Evolutionary conservation across 1,140 invertebrate species (phyloP).

Genomic region (Pissodes strobi): DNA sequence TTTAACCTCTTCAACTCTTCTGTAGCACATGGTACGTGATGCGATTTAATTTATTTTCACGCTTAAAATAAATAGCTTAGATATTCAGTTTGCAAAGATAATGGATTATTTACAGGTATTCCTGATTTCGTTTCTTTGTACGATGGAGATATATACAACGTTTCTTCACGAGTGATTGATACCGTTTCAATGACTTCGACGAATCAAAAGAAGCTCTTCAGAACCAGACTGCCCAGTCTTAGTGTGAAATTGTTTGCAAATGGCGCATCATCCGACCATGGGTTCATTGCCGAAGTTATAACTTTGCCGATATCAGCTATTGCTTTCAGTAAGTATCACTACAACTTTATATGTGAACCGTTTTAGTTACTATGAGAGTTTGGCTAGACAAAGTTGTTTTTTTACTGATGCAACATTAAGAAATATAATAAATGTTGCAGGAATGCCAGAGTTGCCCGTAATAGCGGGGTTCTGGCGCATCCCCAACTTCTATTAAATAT

Average conservation of each 20-base stretch:
- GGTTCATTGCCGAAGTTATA: slow-evolving; percentile 97
- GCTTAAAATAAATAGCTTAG: no score
- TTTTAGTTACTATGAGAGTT: no score
- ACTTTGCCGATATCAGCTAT: slow-evolving; percentile 90
- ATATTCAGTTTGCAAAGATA: no score
- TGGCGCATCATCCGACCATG: slow-evolving; percentile 88
- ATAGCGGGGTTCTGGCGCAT: no score
- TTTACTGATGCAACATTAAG: no score
- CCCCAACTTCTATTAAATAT: no score
- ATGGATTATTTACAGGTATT: slow-evolving; percentile 64
- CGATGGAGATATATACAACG: slow-evolving; percentile 92
- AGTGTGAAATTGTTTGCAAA: slow-evolving; percentile 93
- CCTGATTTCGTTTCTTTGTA: slow-evolving; percentile 86
- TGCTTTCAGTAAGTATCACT: slow-evolving; percentile 78
- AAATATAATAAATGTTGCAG: not conserved
- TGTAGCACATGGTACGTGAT: slow-evolving; percentile 45
- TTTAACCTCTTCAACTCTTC: slow-evolving; percentile 94
- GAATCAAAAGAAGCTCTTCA: slow-evolving; percentile 76
- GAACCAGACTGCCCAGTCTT: slow-evolving; percentile 76
- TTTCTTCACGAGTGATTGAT: slow-evolving; percentile 72
- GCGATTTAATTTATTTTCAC: not conserved
- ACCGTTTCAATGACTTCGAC: slow-evolving; percentile 72
- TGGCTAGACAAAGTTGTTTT: no score
- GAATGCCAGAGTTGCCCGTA: not conserved
- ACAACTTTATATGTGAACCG: no score